These are phyloP conservation scores for Cairina moschata DNA, from an alignment of 2,113 vertebrate species.

Conservation along the genomic window DNA sequence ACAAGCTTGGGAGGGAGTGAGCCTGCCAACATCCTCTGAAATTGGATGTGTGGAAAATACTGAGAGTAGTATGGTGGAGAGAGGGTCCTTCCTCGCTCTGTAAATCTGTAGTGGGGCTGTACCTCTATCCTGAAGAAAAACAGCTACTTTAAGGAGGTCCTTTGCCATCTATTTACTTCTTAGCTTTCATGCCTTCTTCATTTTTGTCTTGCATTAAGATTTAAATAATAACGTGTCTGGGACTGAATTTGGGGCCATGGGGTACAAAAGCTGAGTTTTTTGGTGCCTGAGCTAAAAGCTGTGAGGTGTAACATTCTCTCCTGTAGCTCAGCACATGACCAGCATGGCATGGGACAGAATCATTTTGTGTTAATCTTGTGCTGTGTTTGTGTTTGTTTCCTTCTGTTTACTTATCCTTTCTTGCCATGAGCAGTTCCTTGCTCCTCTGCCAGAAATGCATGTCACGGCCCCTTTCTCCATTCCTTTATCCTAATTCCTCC, in stretches of 20 bases:
- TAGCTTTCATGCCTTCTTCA: background rate
- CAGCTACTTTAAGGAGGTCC: background rate
- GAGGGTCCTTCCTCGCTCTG: background rate
- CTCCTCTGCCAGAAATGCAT: constrained; percentile 38
- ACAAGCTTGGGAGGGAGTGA: background rate
- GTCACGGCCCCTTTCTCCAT: constrained; percentile 9
- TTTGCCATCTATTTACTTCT: background rate
- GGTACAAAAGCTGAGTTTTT: background rate
- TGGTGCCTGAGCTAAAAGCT: background rate
- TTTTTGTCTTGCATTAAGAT: background rate
- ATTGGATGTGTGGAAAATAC: background rate
- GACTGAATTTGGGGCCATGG: background rate
- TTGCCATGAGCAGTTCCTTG: constrained; percentile 9
- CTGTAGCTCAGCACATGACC: background rate
- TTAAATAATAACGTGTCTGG: background rate
- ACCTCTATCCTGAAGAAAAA: background rate
- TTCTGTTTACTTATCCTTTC: constrained; percentile 20
- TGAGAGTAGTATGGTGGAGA: accelerated
- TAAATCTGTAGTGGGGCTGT: accelerated
- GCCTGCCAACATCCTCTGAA: background rate
- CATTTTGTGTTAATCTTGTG: background rate
- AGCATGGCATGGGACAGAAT: background rate
- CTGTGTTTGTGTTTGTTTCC: constrained; percentile 18
- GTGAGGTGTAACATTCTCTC: background rate
- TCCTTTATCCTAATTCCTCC: constrained; percentile 19